Evolutionary conservation across 2,797 vertebrate genomes (phyloP), one percentile per base, ranked within the genome.

Genomic region (Chelon labrosus): DNA sequence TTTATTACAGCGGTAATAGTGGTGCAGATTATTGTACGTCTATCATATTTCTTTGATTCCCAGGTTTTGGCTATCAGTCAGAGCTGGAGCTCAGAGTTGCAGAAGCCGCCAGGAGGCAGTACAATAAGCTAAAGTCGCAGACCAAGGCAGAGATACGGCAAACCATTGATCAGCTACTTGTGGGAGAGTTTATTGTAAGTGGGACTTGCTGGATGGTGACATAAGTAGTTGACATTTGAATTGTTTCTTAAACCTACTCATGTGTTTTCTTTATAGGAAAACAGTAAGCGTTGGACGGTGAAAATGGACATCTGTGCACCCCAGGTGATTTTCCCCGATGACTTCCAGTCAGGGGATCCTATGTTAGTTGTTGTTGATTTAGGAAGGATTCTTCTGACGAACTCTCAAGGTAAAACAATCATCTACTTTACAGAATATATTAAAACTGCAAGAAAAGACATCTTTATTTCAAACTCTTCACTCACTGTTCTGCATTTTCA

Each of bases 181-280:
- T 98, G 49, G 98, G 98, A 81, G 98, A 99, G 81, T 99, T 99
- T 87, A 99, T 99, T 90, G 98, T 99, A 93, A 97, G 97, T 90
- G 41, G 7, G 9, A 10, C 54, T 44, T 13, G 16, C 42, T 56
- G 37, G 7, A 52, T 10, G 19, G 11, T 60, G 9, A 62, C 20
- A 38, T 60, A 70, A 42, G 38, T 16, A 2, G 41, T 16, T 54
- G 13, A 1, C 1, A 6, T 11, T 44, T 65, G 3, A 46, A 54
- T 71, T 2, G 1, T 49, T 57, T 59, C 12, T 57, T 38, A 75
- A 47, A 53, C 10, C 12, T 4, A 6, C 20, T 56, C 0, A 19
- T 73, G 3, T 78, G 3, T 73, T 76, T 50, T 13, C n/a, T 54
- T 66, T 65, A 5, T 72, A 99, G 98, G 97, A 99, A 82, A 98